Evolutionary conservation across 2,797 vertebrate genomes (phyloP).

Genomic region (Clarias fuscus): DNA sequence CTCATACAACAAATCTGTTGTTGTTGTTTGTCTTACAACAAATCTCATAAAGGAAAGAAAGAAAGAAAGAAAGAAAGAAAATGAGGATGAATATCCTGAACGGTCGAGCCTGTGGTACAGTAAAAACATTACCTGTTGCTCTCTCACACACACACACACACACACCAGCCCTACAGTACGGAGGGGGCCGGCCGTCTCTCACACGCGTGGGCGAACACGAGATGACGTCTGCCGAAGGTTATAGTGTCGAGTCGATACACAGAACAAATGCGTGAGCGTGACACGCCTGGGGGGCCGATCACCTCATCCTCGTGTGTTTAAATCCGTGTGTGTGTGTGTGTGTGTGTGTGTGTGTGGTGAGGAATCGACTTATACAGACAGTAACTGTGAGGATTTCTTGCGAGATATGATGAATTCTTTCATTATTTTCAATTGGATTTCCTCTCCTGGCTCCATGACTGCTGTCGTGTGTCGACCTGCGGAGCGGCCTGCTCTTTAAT

Average conservation of each 20-base stretch:
- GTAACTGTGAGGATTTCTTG: conserved; percentile 52
- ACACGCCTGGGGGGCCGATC: conserved; percentile 17
- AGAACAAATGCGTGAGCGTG: conserved; percentile 10
- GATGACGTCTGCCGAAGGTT: conserved; percentile 45
- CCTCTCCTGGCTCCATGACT: conserved; percentile 7
- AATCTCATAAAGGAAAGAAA: no score
- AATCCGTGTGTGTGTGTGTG: not conserved
- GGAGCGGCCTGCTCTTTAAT: conserved; percentile 28
- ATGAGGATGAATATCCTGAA: not conserved
- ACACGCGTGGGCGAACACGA: conserved; percentile 5
- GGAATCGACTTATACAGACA: conserved; percentile 67
- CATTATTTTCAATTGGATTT: conserved; percentile 68
- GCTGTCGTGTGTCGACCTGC: conserved; percentile 40
- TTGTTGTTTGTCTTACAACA: no score
- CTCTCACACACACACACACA: conserved; percentile 32
- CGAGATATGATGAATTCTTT: conserved; percentile 70
- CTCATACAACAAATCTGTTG: no score
- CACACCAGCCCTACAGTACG: conserved; percentile 9
- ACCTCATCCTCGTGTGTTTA: not conserved
- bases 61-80: no score
- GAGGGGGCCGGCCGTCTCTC: not conserved
- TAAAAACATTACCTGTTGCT: conserved; percentile 7
- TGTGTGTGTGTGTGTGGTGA: conserved; percentile 21
- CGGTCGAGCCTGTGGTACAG: not conserved
- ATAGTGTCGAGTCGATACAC: conserved; percentile 28